These are phyloP conservation scores for Pagetopsis macropterus DNA, from an alignment of 2,797 vertebrate genomes.

Conservation along the genomic window DNA sequence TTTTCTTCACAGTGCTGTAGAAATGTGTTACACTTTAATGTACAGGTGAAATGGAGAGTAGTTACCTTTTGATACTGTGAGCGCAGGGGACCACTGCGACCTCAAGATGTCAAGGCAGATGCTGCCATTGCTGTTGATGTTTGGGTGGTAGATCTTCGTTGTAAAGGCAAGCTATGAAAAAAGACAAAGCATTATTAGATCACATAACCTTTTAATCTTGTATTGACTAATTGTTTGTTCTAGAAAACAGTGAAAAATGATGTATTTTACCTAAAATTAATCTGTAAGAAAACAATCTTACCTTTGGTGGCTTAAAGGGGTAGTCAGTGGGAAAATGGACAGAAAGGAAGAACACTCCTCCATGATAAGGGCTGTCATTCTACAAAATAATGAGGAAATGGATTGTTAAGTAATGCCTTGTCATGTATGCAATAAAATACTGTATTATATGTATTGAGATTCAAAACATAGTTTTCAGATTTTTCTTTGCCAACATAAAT, in stretches of 20 bases:
- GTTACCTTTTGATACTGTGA: slow-evolving; percentile 89
- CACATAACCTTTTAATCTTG: not conserved
- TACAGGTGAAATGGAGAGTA: not conserved
- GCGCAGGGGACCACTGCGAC: slow-evolving; percentile 89
- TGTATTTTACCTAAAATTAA: not conserved
- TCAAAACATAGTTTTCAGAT: not conserved
- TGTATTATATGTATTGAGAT: too few relatives aligned
- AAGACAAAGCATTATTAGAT: slow-evolving; percentile 12
- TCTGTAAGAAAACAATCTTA: slow-evolving; percentile 49
- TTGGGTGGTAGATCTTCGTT: slow-evolving; percentile 91
- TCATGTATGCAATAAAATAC: not conserved
- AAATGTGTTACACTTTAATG: not conserved
- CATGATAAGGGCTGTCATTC: slow-evolving; percentile 88
- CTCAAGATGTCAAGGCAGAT: slow-evolving; percentile 90
- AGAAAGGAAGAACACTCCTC: slow-evolving; percentile 88
- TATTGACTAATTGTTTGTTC: not conserved
- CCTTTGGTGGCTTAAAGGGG: slow-evolving; percentile 91
- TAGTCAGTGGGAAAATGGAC: slow-evolving; percentile 90
- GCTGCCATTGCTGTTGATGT: slow-evolving; percentile 90
- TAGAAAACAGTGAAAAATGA: not conserved
- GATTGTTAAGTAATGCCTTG: not conserved
- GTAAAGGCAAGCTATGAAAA: slow-evolving; percentile 85
- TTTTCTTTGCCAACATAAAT: slow-evolving; percentile 3
- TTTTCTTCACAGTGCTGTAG: not conserved
- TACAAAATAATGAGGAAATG: slow-evolving; percentile 63